phyloP scores from a whole-genome alignment of 2,888 invertebrate genomes.

The Drosophila kanekoi region DNA sequence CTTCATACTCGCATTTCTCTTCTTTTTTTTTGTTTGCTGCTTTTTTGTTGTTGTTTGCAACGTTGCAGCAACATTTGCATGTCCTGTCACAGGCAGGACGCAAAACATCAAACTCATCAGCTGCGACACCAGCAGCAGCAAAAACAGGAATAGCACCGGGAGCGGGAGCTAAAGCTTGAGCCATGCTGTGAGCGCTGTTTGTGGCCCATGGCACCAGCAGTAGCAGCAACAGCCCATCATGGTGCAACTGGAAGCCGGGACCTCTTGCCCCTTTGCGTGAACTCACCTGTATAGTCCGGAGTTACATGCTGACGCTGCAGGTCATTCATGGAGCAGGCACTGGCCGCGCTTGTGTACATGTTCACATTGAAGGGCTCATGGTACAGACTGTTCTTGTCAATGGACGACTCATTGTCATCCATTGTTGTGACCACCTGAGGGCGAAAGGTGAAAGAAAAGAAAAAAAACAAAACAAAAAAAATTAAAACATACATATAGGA shows the following conservation, averaged over 20 bases:
- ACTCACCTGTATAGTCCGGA: conserved; percentile 87
- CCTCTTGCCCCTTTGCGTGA: conserved; percentile 32
- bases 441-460: conserved; percentile 48
- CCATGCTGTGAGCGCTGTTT: conserved; percentile 49
- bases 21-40: conserved; percentile 21
- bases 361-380: conserved; percentile 86
- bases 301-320: conserved; percentile 86
- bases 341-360: conserved; percentile 85
- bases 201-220: conserved; percentile 42
- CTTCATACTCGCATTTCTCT: conserved; percentile 47
- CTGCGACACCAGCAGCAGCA: conserved; percentile 60
- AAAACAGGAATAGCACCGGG: conserved; percentile 3
- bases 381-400: conserved; percentile 85
- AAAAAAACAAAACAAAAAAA: conserved; percentile 11
- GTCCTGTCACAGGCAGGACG: conserved; percentile 76
- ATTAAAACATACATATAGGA: conserved; percentile 7
- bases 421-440: conserved; percentile 84
- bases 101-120: conserved; percentile 80
- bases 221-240: conserved; percentile 30
- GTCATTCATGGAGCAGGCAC: conserved; percentile 85
- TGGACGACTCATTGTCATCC: conserved; percentile 85
- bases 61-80: conserved; percentile 72
- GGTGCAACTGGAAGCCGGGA: conserved; percentile 28
- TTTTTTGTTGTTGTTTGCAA: conserved; percentile 18
- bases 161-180: conserved; percentile 27